phyloP scores from a whole-genome alignment of 1,140 invertebrate genomes.

The Battus philenor region DNA sequence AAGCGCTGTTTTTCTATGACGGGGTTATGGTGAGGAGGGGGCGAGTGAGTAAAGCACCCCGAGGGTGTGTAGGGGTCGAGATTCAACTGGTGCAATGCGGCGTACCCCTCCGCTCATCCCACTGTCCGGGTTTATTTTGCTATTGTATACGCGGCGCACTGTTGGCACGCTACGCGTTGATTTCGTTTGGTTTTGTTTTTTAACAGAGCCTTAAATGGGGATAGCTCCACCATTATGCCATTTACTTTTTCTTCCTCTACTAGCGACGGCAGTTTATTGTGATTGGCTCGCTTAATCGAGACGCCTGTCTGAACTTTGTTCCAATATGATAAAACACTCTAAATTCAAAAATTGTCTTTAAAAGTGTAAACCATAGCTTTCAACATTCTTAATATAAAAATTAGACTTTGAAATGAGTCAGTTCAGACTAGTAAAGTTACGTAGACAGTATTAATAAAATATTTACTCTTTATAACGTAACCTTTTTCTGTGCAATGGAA shows the following conservation, averaged over 20 bases:
- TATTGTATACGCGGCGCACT: conserved; percentile 48
- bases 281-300: conserved; percentile 30
- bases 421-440: no score
- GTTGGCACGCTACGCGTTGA: conserved; percentile 54
- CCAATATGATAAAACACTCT: no score
- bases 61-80: conserved; percentile 42
- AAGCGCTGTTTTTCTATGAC: conserved; percentile 19
- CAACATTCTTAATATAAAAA: no score
- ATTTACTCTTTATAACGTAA: no score
- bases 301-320: conserved; percentile 21
- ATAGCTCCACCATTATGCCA: conserved; percentile 31
- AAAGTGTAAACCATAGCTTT: no score
- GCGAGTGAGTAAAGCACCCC: conserved; percentile 21
- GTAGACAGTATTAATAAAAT: no score
- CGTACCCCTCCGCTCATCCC: conserved; percentile 51
- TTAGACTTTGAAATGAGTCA: no score
- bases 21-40: no score
- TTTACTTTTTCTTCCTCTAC: conserved; percentile 28
- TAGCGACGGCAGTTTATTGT: conserved; percentile 29
- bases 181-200: conserved; percentile 58
- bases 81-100: conserved; percentile 74
- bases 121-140: conserved; percentile 54
- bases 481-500: no score
- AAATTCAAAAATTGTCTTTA: no score
- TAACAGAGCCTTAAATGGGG: conserved; percentile 43